Evolutionary conservation across 2,888 invertebrate genomes (phyloP).

Genomic region (Fragum whitleyi): DNA sequence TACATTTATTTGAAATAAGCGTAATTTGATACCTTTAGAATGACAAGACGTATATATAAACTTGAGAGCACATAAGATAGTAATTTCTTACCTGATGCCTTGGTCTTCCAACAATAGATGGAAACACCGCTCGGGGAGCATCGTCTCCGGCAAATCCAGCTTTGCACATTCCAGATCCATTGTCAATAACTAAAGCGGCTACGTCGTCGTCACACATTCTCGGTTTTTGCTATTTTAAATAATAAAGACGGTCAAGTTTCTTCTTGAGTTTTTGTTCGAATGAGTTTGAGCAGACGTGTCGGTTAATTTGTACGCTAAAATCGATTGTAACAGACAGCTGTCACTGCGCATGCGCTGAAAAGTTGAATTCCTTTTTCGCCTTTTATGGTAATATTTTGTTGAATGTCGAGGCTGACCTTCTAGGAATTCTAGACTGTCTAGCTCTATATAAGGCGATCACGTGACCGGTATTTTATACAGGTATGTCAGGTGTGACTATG

Average conservation of each 20-base stretch:
- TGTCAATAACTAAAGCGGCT: slow-evolving; percentile 88
- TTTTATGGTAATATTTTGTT: slow-evolving; percentile 39
- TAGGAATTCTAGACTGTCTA: slow-evolving; percentile 10
- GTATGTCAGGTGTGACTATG: slow-evolving; percentile 24
- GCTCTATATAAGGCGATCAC: slow-evolving; percentile 20
- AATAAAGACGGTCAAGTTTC: slow-evolving; percentile 4
- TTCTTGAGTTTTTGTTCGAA: slow-evolving; percentile 28
- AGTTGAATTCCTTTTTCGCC: slow-evolving; percentile 22
- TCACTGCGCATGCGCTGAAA: slow-evolving; percentile 48
- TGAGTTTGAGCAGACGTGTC: slow-evolving; percentile 13
- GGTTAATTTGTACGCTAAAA: neutral
- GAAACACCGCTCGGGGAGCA: slow-evolving; percentile 79
- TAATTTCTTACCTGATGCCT: slow-evolving; percentile 75
- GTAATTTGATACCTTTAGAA: no score
- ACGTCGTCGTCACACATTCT: slow-evolving; percentile 74
- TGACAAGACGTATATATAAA: no score
- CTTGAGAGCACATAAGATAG: no score
- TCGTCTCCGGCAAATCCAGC: slow-evolving; percentile 81
- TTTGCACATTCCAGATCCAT: slow-evolving; percentile 90
- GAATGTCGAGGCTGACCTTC: slow-evolving; percentile 5
- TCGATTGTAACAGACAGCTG: slow-evolving; percentile 7
- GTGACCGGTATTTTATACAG: slow-evolving; percentile 41
- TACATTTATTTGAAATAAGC: no score
- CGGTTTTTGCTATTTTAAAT: slow-evolving; percentile 8
- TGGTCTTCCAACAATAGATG: slow-evolving; percentile 79